A percentile compares a stretch with the other conserved stretches of the same genome.
Conservation (phyloP, 2,888 invertebrate genomes). For the Rotaria socialis region DNA sequence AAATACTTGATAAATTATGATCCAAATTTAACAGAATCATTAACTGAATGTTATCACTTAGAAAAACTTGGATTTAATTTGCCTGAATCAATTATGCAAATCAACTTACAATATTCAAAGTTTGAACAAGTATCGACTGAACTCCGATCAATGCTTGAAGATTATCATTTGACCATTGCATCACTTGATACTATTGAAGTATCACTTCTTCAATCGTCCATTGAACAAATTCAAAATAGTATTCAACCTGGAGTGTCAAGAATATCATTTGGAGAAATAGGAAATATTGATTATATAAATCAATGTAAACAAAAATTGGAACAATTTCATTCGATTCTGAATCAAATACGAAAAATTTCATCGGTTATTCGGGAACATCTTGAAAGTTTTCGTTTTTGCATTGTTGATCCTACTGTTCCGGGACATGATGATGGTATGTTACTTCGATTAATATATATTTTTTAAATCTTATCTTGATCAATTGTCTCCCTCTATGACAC, state of each 20-base stretch:
- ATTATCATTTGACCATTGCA: background rate
- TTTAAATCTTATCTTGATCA: too few relatives aligned
- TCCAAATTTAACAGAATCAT: background rate
- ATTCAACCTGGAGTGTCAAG: background rate
- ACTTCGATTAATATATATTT: too few relatives aligned
- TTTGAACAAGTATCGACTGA: background rate
- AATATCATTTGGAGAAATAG: conserved; percentile 14
- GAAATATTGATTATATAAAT: background rate
- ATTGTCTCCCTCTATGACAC: too few relatives aligned
- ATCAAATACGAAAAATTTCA: conserved; percentile 6
- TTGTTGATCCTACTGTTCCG: conserved; percentile 1
- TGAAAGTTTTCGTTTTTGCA: background rate
- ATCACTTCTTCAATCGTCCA: background rate
- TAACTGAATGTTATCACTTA: background rate
- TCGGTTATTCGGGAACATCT: background rate
- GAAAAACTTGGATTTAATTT: background rate
- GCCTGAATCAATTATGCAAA: background rate
- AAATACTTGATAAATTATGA: conserved; percentile 11
- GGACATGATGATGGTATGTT: background rate
- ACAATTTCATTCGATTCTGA: background rate
- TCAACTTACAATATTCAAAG: background rate
- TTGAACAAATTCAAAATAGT: background rate
- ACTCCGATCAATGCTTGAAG: background rate
- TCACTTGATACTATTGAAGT: conserved; percentile 15
- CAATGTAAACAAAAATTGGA: background rate